Percentiles rank a stretch among this genome's conserved stretches.
Conservation (phyloP, 2,888 invertebrate species). For the Tachina fera region DNA sequence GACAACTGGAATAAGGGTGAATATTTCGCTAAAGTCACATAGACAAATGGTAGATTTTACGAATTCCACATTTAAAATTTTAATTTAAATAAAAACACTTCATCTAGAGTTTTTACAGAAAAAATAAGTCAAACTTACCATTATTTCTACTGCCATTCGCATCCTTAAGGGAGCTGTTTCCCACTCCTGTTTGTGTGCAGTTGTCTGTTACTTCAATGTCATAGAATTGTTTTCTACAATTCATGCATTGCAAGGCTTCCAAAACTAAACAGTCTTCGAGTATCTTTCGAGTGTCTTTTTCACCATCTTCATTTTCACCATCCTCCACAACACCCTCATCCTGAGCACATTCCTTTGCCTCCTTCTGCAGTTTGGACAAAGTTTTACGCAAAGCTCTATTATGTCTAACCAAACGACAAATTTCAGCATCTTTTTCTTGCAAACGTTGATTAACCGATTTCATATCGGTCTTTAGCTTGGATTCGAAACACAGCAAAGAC, state of each 20-base stretch:
- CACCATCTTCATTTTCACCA: conserved; percentile 71
- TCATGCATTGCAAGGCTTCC: conserved; percentile 82
- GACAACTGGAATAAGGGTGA: too few species aligned
- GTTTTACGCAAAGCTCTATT: conserved; percentile 80
- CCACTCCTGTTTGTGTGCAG: conserved; percentile 77
- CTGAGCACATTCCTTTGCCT: conserved; percentile 72
- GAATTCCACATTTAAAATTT: too few species aligned
- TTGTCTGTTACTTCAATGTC: conserved; percentile 80
- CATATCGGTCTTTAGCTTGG: conserved; percentile 82
- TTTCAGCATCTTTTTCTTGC: conserved; percentile 81
- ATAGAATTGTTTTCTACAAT: conserved; percentile 82
- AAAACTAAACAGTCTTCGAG: conserved; percentile 76
- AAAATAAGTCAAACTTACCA: conserved; percentile 71
- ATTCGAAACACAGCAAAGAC: conserved; percentile 81
- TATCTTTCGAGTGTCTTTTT: conserved; percentile 72
- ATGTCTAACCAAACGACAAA: conserved; percentile 79
- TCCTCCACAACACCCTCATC: conserved; percentile 76
- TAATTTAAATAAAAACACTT: too few species aligned
- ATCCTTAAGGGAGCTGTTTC: conserved; percentile 72
- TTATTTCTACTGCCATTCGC: conserved; percentile 75
- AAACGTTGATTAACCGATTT: conserved; percentile 81
- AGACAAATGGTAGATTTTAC: too few species aligned
- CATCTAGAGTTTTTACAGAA: not conserved
- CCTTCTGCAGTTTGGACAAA: conserved; percentile 71
- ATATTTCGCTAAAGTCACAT: too few species aligned